phyloP scores from a whole-genome alignment of 1,140 invertebrate genomes.

The Notospermus geniculatus region DNA sequence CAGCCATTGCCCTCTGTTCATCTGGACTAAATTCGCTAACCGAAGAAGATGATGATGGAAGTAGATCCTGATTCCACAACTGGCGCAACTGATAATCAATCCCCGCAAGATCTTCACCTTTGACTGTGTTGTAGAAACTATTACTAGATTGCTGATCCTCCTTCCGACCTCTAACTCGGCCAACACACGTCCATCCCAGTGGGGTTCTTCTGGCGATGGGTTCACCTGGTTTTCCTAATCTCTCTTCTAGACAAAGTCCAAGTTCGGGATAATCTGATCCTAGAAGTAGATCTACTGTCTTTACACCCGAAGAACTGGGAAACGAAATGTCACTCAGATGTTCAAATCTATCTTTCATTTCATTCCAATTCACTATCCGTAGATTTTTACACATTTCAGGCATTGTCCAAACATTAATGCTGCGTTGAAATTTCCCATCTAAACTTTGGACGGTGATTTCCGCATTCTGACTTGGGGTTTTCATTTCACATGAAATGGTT shows the following conservation, averaged over 20 bases:
- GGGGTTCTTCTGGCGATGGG: slow-evolving; percentile 14
- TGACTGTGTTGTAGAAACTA: not conserved
- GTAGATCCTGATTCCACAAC: not conserved
- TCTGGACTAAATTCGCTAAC: not conserved
- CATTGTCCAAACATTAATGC: not conserved
- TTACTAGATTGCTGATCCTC: not conserved
- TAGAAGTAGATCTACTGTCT: not conserved
- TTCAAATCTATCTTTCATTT: not conserved
- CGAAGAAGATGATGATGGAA: not conserved
- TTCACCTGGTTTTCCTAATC: slow-evolving; percentile 4
- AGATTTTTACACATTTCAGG: not conserved
- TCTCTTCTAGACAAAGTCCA: not conserved
- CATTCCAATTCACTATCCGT: not conserved
- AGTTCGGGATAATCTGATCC: slow-evolving; percentile 9
- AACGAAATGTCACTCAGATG: not conserved
- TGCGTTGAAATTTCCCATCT: not conserved
- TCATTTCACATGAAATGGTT: not conserved
- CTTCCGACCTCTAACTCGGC: not conserved
- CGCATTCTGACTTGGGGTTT: not conserved
- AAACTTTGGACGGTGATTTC: not conserved
- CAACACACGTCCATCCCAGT: slow-evolving; percentile 18
- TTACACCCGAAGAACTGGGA: not conserved
- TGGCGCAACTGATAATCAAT: not conserved
- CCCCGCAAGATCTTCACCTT: not conserved
- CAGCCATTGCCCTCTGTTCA: no score